These are phyloP conservation scores for Drosophila niveifrons DNA, from an alignment of 2,888 invertebrate genomes.

Conservation along the genomic window DNA sequence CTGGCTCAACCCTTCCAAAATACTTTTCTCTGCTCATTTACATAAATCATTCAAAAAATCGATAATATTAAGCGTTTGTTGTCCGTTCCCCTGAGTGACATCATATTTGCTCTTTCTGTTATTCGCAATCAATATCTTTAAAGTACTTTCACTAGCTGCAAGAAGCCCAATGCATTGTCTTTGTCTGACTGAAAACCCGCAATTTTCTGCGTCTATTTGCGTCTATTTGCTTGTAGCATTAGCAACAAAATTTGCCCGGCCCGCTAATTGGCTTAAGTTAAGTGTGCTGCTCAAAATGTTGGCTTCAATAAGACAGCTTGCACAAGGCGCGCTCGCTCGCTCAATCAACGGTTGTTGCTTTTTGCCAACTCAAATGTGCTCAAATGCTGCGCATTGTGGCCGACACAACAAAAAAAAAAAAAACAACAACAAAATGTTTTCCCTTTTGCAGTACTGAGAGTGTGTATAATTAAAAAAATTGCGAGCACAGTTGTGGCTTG, in stretches of 20 bases:
- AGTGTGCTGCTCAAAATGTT: constrained; percentile 53
- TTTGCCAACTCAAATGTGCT: constrained; percentile 37
- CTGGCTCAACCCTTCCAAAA: neutral
- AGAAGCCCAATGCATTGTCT: constrained; percentile 73
- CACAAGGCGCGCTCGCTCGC: constrained; percentile 58
- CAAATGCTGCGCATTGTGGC: constrained; percentile 70
- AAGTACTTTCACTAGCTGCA: constrained; percentile 63
- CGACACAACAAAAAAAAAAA: constrained; percentile 28
- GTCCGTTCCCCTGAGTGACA: constrained; percentile 17
- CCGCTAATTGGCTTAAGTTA: constrained; percentile 75
- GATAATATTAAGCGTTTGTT: neutral
- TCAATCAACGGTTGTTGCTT: constrained; percentile 53
- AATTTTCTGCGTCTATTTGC: constrained; percentile 34
- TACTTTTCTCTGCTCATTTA: neutral
- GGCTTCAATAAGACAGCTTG: constrained; percentile 58
- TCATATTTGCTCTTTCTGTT: constrained; percentile 9
- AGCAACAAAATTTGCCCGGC: constrained; percentile 55
- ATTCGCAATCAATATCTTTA: constrained; percentile 5
- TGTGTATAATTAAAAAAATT: constrained; percentile 49
- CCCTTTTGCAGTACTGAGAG: constrained; percentile 23
- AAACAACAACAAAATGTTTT: too few relatives aligned
- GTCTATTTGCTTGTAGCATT: constrained; percentile 66
- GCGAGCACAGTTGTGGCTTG: constrained; percentile 34
- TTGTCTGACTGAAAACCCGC: constrained; percentile 29
- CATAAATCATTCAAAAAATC: neutral